Conservation (phyloP, 2,888 invertebrate species). For the Fragum whitleyi region DNA sequence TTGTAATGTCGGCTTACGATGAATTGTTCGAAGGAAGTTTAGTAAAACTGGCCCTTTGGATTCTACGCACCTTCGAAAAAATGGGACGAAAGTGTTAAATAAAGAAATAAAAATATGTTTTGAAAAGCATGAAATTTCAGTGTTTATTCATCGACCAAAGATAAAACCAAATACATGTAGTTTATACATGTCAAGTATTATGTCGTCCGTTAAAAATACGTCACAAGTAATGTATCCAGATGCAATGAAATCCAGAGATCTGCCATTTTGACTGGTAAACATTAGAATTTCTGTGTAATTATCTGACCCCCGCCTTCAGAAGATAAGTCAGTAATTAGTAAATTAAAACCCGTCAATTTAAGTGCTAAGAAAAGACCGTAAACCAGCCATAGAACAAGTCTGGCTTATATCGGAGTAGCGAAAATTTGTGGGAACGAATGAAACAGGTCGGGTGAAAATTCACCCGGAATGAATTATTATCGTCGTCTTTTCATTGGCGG, state of each 20-base stretch:
- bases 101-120: no score
- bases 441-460: not conserved
- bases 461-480: not conserved
- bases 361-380: slow-evolving; percentile 27
- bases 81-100: no score
- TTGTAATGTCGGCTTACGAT: no score
- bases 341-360: slow-evolving; percentile 52
- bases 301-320: slow-evolving; percentile 32
- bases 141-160: no score
- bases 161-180: no score
- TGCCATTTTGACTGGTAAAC: slow-evolving; percentile 7
- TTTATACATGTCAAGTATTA: no score
- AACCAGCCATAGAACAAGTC: slow-evolving; percentile 21
- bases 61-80: no score
- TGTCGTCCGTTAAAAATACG: not conserved
- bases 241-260: not conserved
- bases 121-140: no score
- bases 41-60: no score
- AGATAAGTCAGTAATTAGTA: slow-evolving; percentile 52
- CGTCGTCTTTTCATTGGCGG: not conserved
- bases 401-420: slow-evolving; percentile 22
- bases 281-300: slow-evolving; percentile 5
- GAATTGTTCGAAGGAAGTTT: no score
- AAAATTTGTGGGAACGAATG: slow-evolving; percentile 24
- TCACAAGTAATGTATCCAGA: not conserved